These are phyloP conservation scores for Bradysia coprophila DNA, from an alignment of 1,140 invertebrate species.

Conservation along the genomic window DNA sequence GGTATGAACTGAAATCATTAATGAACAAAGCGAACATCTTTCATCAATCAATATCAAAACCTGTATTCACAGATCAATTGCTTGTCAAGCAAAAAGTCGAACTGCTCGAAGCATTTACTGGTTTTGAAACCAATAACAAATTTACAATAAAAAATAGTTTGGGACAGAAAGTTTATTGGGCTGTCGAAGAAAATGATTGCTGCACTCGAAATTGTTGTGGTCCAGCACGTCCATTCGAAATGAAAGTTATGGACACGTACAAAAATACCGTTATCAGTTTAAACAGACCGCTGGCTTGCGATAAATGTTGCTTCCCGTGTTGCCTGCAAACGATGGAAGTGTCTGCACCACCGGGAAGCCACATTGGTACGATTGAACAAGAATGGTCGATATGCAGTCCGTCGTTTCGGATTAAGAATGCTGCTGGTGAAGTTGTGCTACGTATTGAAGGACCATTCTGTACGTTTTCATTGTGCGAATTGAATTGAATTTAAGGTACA, in stretches of 20 bases:
- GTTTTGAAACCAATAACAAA: constrained; percentile 85
- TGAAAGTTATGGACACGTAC: constrained; percentile 65
- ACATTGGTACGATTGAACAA: constrained; percentile 64
- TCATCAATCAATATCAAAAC: too few relatives aligned
- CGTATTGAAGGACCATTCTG: constrained; percentile 71
- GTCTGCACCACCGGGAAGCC: constrained; percentile 44
- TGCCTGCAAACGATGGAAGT: constrained; percentile 72
- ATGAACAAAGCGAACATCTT: too few relatives aligned
- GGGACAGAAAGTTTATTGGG: constrained; percentile 68
- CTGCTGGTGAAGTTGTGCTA: constrained; percentile 53
- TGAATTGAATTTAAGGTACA: constrained; percentile 51
- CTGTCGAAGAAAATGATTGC: constrained; percentile 66
- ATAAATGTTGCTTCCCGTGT: constrained; percentile 63
- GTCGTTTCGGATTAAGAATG: constrained; percentile 60
- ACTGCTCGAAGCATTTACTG: constrained; percentile 60
- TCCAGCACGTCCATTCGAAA: constrained; percentile 57
- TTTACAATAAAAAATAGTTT: constrained; percentile 58
- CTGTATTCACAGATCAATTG: too few relatives aligned
- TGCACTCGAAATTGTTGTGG: constrained; percentile 64
- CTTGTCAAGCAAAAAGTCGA: constrained; percentile 79
- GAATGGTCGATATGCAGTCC: constrained; percentile 69
- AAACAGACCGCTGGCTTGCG: constrained; percentile 55
- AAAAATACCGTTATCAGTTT: constrained; percentile 57
- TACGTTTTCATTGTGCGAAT: constrained; percentile 51
- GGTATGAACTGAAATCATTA: too few relatives aligned